phyloP scores from a whole-genome alignment of 2,888 invertebrate genomes.

The Habrosyne pyritoides region DNA sequence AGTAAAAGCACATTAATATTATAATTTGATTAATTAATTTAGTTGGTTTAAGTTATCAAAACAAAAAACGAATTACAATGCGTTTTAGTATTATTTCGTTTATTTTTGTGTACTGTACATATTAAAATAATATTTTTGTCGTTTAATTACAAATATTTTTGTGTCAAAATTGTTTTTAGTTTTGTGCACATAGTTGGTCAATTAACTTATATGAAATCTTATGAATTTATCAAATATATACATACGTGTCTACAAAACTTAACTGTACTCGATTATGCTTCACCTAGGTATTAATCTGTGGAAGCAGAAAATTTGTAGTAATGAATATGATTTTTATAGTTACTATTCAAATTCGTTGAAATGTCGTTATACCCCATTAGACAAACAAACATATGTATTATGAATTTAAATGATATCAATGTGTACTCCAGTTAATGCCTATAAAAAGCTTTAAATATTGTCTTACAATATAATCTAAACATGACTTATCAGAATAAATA shows the following conservation, averaged over 20 bases:
- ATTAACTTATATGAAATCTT: slow-evolving; percentile 32
- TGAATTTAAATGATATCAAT: background rate
- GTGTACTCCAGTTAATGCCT: slow-evolving; percentile 17
- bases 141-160: slow-evolving; percentile 18
- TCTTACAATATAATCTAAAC: background rate
- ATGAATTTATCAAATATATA: slow-evolving; percentile 13
- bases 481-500: background rate
- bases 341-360: background rate
- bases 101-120: slow-evolving; percentile 39
- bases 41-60: slow-evolving; percentile 32
- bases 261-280: slow-evolving; percentile 4
- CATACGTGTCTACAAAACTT: background rate
- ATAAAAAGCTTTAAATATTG: slow-evolving; percentile 23
- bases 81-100: slow-evolving; percentile 82
- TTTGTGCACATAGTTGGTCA: slow-evolving; percentile 28
- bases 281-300: slow-evolving; percentile 8
- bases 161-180: slow-evolving; percentile 18
- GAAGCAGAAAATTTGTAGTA: slow-evolving; percentile 17
- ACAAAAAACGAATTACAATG: slow-evolving; percentile 63
- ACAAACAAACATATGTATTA: background rate
- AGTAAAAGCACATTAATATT: slow-evolving; percentile 43
- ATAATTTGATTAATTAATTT: slow-evolving; percentile 20
- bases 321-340: slow-evolving; percentile 10
- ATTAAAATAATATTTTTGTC: slow-evolving; percentile 29
- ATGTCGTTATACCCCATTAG: background rate